Base-by-base conservation (phyloP, 2,113 vertebrate species). In the Lathamus discolor region DNA sequence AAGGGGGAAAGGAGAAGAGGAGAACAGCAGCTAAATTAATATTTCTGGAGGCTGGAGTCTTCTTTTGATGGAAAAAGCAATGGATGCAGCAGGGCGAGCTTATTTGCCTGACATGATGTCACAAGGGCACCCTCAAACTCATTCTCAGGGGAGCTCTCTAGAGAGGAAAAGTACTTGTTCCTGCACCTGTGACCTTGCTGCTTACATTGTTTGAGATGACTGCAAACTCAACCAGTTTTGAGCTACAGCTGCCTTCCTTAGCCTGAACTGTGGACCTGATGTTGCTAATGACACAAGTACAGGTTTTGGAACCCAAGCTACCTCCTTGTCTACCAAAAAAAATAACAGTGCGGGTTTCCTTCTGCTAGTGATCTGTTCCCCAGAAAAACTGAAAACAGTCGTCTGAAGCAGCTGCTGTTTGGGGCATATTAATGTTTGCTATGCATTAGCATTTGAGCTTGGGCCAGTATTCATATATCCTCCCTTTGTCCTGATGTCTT, bases 161-260 rank as follows among this genome's bases (percentile, higher is more conserved):
- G 83, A 79, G 68, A 27, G 76, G 35, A 61, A 68, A 78, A 29
- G 13, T 67, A 54, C 31, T 77, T 93, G 54, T 16, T 78, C 33
- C 23, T 68, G 77, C 51, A 64, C 27, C 33, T 82, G 66, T 2
- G 18, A 92, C 55, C 20, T 95, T 78, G 69, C 64, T 86, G 48
- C 43, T 94, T 63, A 39, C 0, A 0, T 13, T 90, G 51, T 27
- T 28, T 33, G 49, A 83, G 55, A 20, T 0, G 0, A 25, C 29
- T 75, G 69, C 55, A 81, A 78, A 61, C 43, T 81, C 35, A 28
- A 43, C 16, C 20, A 35, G 29, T 78, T 95, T 33, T 78, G 69
- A 88, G 68, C 9, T 67, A 48, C 35, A 74, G 17, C 8, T 77
- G 37, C 18, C 57, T 66, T 4, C 39, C 39, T 55, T 70, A 44